These are phyloP conservation scores for Morus bassanus DNA, from an alignment of 2,797 vertebrate genomes.

Conservation along the genomic window DNA sequence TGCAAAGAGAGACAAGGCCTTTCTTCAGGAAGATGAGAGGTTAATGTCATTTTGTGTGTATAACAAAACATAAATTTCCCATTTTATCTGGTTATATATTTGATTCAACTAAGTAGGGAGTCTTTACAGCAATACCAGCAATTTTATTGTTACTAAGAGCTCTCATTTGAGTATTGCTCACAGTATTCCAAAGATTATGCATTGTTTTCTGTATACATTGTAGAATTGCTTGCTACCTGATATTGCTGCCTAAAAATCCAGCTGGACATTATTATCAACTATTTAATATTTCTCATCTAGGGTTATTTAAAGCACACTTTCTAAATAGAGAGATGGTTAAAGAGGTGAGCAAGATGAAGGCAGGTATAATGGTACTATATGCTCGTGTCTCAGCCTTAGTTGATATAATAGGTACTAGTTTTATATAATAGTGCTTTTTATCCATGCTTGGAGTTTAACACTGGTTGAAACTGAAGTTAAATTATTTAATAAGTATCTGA, in stretches of 20 bases:
- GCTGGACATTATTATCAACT: neutral
- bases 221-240: neutral
- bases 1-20: neutral
- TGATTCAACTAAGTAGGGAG: neutral
- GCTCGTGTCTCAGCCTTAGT: neutral
- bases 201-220: neutral
- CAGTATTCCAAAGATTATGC: neutral
- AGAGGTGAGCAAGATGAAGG: neutral
- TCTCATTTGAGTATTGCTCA: neutral
- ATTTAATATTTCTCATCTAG: neutral
- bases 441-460: neutral
- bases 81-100: neutral
- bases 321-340: neutral
- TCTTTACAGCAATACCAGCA: neutral
- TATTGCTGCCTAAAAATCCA: neutral
- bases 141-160: neutral
- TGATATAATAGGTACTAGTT: neutral
- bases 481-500: neutral
- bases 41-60: neutral
- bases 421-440: neutral
- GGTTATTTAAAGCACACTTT: neutral
- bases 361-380: neutral
- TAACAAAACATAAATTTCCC: neutral
- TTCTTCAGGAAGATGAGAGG: neutral
- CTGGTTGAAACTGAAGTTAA: neutral